phyloP scores from a whole-genome alignment of 1,140 invertebrate species.

The Lepidostoma basale region DNA sequence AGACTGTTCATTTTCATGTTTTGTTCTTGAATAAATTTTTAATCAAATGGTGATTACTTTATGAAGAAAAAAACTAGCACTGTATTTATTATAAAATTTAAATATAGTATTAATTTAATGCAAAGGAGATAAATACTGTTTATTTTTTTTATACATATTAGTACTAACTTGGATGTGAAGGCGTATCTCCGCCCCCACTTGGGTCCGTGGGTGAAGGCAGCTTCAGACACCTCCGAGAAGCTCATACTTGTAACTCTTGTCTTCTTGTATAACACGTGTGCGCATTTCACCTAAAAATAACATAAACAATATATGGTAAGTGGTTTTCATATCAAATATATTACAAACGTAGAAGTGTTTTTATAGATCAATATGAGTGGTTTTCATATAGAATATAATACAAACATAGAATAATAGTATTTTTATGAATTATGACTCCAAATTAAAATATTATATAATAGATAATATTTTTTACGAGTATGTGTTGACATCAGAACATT shows the following conservation, averaged over 20 bases:
- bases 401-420: too few species aligned
- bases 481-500: too few species aligned
- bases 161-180: constrained; percentile 65
- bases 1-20: too few species aligned
- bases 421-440: too few species aligned
- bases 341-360: background rate
- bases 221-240: constrained; percentile 78
- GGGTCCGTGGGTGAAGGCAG: constrained; percentile 75
- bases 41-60: too few species aligned
- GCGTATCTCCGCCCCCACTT: constrained; percentile 67
- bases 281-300: constrained; percentile 74
- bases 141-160: background rate
- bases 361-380: background rate
- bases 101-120: too few species aligned
- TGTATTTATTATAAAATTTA: background rate
- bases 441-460: too few species aligned
- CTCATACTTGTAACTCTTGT: constrained; percentile 72
- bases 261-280: constrained; percentile 76
- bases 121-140: too few species aligned
- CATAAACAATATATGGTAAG: background rate
- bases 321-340: background rate
- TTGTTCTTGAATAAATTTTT: too few species aligned
- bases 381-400: too few species aligned
- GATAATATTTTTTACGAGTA: too few species aligned
- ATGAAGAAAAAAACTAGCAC: background rate